Evolutionary conservation across 2,888 invertebrate species (phyloP).

Genomic region (Sphaeridia pumilis): DNA sequence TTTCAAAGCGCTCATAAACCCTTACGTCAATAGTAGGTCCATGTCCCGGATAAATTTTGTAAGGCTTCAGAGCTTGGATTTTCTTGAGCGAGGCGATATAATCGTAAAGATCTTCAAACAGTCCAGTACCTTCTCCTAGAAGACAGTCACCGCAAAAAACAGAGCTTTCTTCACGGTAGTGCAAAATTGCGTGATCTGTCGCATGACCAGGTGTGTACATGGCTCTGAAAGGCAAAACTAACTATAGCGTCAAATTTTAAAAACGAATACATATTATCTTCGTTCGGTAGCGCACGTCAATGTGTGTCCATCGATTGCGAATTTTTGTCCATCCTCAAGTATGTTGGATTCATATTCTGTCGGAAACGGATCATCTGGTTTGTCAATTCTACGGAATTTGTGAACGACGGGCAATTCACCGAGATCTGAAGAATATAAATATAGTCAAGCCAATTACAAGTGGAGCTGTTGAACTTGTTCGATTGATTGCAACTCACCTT

Average conservation of each 20-base stretch:
- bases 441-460: background rate
- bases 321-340: conserved; percentile 59
- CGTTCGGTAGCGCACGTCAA: background rate
- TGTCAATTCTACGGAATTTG: conserved; percentile 55
- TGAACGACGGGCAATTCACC: conserved; percentile 23
- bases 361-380: conserved; percentile 40
- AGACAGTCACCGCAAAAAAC: conserved; percentile 93
- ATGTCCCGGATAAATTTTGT: conserved; percentile 82
- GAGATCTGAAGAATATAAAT: background rate
- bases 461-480: background rate
- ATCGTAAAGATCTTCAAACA: conserved; percentile 82
- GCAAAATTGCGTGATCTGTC: conserved; percentile 76
- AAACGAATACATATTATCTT: background rate
- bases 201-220: conserved; percentile 76
- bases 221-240: conserved; percentile 40
- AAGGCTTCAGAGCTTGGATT: conserved; percentile 61
- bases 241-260: background rate
- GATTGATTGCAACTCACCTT: conserved; percentile 9
- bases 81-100: conserved; percentile 76
- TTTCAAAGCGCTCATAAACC: no score
- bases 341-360: conserved; percentile 46
- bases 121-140: conserved; percentile 84
- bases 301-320: conserved; percentile 53
- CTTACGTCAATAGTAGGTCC: conserved; percentile 64
- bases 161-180: conserved; percentile 65